Conservation (phyloP, 2,888 invertebrate genomes). For the Trissoscelio sp. region DNA sequence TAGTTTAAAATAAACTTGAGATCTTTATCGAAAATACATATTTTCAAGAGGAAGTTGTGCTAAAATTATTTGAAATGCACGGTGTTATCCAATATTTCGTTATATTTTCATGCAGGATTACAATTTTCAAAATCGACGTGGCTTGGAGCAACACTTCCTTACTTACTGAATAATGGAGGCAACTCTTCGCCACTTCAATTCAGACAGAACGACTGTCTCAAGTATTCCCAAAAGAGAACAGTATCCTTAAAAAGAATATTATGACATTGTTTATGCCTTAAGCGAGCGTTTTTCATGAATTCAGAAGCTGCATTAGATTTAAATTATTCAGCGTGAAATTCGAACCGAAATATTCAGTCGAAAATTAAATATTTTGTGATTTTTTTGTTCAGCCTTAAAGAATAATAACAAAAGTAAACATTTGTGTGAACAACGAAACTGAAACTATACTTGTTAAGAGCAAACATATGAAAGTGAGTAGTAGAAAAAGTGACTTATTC, state of each 20-base stretch:
- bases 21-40: neutral
- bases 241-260: constrained; percentile 59
- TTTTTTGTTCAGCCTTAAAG: neutral
- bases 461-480: neutral
- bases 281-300: constrained; percentile 42
- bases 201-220: constrained; percentile 65
- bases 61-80: neutral
- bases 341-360: neutral
- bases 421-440: too few species aligned
- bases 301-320: constrained; percentile 13
- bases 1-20: too few species aligned
- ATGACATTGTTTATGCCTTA: constrained; percentile 56
- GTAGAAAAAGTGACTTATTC: constrained; percentile 18
- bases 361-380: constrained; percentile 1
- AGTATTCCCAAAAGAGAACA: constrained; percentile 65
- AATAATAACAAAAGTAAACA: neutral
- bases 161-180: constrained; percentile 55
- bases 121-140: constrained; percentile 52
- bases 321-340: constrained; percentile 26
- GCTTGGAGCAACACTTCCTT: constrained; percentile 56
- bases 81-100: neutral
- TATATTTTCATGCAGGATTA: constrained; percentile 20
- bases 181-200: constrained; percentile 60
- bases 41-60: neutral
- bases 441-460: neutral